Evolutionary conservation across 2,888 invertebrate genomes (phyloP), one percentile per base, ranked within the genome.

Genomic region (Chalcosyrphus nemorum): DNA sequence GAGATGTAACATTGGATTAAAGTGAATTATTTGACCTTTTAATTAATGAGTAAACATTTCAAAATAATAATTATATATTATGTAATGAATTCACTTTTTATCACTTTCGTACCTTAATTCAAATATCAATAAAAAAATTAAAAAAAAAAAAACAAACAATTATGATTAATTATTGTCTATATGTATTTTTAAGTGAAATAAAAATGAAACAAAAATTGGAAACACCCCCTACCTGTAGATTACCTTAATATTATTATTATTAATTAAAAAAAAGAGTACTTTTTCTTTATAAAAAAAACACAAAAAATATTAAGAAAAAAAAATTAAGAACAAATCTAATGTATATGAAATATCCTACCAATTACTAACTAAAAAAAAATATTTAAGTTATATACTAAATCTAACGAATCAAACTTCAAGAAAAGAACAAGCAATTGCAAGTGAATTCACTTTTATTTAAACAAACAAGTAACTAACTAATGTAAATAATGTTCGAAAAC

Each of bases 61-160:
- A 63, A 4, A 52, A 54, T 27, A 27, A 1, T 45, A 17, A 57
- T 54, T 68, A 78, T 74, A 78, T 74, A 43, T 63, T 68, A 74
- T 78, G 54, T 68, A 82, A 72, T 52, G 35, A 82, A 72, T 75
- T 84, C 74, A 84, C 63, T 75, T 80, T 75, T 84, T 80, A 84
- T 84, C 84, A 84, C 84, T 84, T 84, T 84, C 84, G 84, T 84
- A 84, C 84, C 84, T 84, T 80, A 68, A 82, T 82, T 78, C 68
- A 65, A 63, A 68, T 68, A 72, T 81, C 71, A 72, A 68, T 63
- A 45, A 72, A 45, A 71, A 27, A 59, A 38, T 35, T 59, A 27
- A 68, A 65, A 56, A 29, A 59, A 47, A 50, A 4, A 57, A 57
- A 70, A 0, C 17, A 41, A 38, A 68, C 17, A 50, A 59, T 80